A percentile compares a stretch with the other conserved stretches of the same genome.
phyloP scores from a whole-genome alignment of 2,113 vertebrate species.

The Pardalotus punctatus region DNA sequence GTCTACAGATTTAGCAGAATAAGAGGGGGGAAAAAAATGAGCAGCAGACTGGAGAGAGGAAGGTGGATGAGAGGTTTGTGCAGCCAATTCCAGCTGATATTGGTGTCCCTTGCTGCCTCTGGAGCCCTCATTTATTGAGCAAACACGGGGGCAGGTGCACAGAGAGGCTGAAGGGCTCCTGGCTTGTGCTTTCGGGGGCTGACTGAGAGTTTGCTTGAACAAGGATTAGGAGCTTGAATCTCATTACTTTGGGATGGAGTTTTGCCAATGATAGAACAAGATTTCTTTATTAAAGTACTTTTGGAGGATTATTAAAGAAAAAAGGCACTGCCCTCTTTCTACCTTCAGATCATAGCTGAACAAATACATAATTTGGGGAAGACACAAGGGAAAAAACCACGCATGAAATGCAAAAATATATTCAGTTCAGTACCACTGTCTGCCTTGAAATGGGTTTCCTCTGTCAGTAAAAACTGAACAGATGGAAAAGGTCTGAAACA shows the following conservation, averaged over 20 bases:
- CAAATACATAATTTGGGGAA: neutral
- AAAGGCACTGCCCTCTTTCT: neutral
- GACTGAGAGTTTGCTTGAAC: neutral
- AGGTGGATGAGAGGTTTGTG: neutral
- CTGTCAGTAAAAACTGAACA: neutral
- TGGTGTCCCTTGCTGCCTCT: neutral
- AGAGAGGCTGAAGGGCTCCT: neutral
- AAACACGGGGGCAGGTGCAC: neutral
- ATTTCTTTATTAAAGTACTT: neutral
- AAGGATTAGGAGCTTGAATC: neutral
- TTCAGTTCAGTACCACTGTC: neutral
- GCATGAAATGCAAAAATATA: neutral
- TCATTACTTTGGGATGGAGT: neutral
- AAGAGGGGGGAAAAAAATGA: neutral
- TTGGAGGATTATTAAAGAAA: neutral
- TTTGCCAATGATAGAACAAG: neutral
- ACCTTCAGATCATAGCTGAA: neutral
- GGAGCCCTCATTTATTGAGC: neutral
- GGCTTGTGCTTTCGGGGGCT: neutral
- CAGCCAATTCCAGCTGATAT: neutral
- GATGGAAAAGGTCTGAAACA: conserved; percentile 4
- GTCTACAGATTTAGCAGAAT: neutral
- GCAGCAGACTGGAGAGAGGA: neutral
- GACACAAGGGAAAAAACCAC: neutral
- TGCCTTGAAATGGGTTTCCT: neutral